Conservation (phyloP, 2,888 invertebrate genomes). For the Magallana nippona region DNA sequence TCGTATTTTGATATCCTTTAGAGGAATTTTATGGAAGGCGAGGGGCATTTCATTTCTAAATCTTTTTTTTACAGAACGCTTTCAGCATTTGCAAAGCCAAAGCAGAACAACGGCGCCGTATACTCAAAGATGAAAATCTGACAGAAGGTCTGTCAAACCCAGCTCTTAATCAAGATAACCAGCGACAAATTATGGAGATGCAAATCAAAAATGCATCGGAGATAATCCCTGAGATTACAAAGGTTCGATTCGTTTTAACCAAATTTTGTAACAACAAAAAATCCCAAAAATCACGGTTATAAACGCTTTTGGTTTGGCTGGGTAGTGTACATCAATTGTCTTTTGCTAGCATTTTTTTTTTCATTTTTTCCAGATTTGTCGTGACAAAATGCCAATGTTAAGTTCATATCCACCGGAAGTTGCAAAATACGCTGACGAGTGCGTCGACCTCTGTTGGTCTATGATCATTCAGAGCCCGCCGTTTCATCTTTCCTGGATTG, state of each 20-base stretch:
- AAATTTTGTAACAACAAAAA: neutral
- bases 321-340: no score
- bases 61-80: neutral
- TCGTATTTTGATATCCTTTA: no score
- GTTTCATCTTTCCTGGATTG: neutral
- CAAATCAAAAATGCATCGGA: neutral
- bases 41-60: no score
- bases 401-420: constrained; percentile 18
- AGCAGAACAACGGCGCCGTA: neutral
- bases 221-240: neutral
- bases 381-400: neutral
- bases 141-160: constrained; percentile 4
- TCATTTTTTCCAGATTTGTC: neutral
- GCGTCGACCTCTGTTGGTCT: constrained; percentile 15
- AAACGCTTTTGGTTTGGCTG: no score
- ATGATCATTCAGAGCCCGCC: constrained; percentile 6
- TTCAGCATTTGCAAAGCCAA: constrained; percentile 15
- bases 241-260: neutral
- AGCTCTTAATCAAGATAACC: neutral
- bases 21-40: no score
- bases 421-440: neutral
- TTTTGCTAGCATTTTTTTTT: no score
- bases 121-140: neutral
- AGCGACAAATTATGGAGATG: neutral
- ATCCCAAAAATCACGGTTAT: no score